Evolutionary conservation across 2,797 vertebrate genomes (phyloP).

Genomic region (Gallinago solitaria): DNA sequence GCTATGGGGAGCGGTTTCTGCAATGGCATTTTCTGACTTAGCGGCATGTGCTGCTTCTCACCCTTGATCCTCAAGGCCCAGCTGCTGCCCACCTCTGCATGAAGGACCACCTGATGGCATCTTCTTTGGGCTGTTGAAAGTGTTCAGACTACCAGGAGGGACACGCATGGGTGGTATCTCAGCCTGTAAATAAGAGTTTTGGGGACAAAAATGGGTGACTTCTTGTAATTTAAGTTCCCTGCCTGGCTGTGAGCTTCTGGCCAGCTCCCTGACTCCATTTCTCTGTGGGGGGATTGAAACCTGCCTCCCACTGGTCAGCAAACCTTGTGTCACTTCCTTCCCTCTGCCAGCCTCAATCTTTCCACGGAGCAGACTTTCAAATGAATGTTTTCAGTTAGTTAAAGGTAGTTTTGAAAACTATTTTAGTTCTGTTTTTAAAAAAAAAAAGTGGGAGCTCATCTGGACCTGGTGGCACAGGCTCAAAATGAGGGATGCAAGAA

Average conservation of each 20-base stretch:
- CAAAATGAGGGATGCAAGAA: background rate
- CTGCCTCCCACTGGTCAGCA: constrained; percentile 48
- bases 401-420: constrained; percentile 57
- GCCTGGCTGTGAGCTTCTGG: background rate
- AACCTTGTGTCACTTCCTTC: constrained; percentile 77
- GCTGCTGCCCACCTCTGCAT: background rate
- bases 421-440: background rate
- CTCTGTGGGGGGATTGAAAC: constrained; percentile 23
- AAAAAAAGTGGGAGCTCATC: background rate
- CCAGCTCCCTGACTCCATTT: background rate
- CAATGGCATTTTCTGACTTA: constrained; percentile 51
- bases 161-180: background rate
- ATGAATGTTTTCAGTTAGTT: constrained; percentile 65
- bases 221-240: background rate
- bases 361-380: constrained; percentile 70
- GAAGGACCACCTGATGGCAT: background rate
- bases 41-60: background rate
- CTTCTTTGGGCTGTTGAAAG: background rate
- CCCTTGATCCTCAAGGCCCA: background rate
- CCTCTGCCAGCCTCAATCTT: constrained; percentile 69
- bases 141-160: background rate
- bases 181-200: background rate
- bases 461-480: constrained; percentile 17
- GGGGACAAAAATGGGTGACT: background rate
- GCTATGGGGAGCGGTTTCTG: constrained; percentile 72